A percentile compares a stretch with the other conserved stretches of the same genome.
Evolutionary conservation across 2,888 invertebrate species (phyloP).

Genomic region (Agrochola lota): DNA sequence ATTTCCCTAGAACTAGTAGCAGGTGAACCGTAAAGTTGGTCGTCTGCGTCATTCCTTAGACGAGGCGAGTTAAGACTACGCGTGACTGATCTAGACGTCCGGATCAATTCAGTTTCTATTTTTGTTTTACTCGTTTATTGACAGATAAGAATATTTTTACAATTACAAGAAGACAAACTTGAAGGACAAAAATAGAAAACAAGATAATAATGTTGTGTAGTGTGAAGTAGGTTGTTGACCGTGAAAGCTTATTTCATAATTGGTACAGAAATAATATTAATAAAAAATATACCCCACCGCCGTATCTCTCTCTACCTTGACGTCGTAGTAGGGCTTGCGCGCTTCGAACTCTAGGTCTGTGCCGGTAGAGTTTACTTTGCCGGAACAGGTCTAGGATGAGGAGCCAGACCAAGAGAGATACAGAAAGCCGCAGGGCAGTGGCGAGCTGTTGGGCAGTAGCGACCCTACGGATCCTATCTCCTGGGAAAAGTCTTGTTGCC

Average conservation of each 20-base stretch:
- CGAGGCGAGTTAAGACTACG: slow-evolving; percentile 15
- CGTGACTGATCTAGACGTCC: slow-evolving; percentile 16
- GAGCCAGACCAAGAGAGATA: too few species aligned
- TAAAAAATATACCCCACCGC: too few species aligned
- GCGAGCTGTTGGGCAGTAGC: too few species aligned
- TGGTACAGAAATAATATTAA: background rate
- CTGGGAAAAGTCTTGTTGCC: too few species aligned
- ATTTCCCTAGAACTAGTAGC: slow-evolving; percentile 64
- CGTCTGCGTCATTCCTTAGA: slow-evolving; percentile 61
- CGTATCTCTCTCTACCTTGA: too few species aligned
- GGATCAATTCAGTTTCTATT: slow-evolving; percentile 13
- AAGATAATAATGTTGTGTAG: background rate
- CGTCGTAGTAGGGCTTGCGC: too few species aligned
- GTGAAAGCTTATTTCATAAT: background rate
- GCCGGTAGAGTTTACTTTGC: too few species aligned
- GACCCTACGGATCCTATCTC: too few species aligned
- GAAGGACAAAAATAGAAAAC: background rate
- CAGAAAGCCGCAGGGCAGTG: too few species aligned
- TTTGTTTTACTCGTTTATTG: background rate
- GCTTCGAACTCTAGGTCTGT: too few species aligned
- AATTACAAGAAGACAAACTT: background rate
- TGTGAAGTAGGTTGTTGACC: background rate
- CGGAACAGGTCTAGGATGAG: too few species aligned
- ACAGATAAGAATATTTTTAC: background rate
- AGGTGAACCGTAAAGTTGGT: slow-evolving; percentile 65